Percentiles rank a stretch among this genome's conserved stretches.
phyloP scores from a whole-genome alignment of 1,140 invertebrate species.

The Platyscapa corneri region DNA sequence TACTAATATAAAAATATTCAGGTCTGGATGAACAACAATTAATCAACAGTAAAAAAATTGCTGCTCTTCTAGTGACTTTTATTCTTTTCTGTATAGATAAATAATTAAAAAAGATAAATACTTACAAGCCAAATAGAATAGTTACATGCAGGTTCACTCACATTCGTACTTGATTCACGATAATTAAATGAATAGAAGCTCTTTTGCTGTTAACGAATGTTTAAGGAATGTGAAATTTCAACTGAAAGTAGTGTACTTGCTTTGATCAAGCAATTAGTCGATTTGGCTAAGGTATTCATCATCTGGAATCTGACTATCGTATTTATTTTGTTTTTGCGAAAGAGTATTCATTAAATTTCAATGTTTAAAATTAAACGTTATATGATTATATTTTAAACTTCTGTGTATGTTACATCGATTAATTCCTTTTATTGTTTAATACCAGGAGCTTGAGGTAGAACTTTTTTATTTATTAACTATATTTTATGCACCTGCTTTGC shows the following conservation, averaged over 20 bases:
- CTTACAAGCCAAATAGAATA: too few species aligned
- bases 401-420: background rate
- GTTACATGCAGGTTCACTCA: background rate
- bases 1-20: too few species aligned
- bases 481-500: too few species aligned
- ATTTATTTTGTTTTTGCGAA: background rate
- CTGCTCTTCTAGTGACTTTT: too few species aligned
- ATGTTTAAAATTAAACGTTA: background rate
- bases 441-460: too few species aligned
- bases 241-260: background rate
- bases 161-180: background rate
- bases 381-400: background rate
- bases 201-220: background rate
- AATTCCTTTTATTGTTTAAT: background rate
- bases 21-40: too few species aligned
- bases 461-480: too few species aligned
- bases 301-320: background rate
- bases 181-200: background rate
- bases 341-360: background rate
- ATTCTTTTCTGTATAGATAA: too few species aligned
- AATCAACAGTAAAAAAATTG: too few species aligned
- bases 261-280: conserved; percentile 19
- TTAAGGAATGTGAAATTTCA: conserved; percentile 1
- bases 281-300: background rate
- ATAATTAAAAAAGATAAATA: too few species aligned